Evolutionary conservation across 2,113 vertebrate genomes (phyloP).

Genomic region (Gallinago undulata): DNA sequence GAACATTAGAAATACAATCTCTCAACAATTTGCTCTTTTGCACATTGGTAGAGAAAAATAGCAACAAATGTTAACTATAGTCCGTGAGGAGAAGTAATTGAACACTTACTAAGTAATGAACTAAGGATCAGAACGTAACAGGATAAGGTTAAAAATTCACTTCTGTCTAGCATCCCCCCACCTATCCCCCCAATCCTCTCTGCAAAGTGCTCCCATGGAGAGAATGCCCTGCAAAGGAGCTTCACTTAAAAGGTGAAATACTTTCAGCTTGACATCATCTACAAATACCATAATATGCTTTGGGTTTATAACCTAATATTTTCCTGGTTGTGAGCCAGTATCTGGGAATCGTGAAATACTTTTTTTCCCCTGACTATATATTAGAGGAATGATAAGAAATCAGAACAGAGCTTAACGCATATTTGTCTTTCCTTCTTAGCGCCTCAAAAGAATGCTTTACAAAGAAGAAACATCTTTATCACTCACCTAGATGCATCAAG

Average conservation of each 20-base stretch:
- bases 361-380: constrained; percentile 67
- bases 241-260: constrained; percentile 78
- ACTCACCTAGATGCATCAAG: constrained; percentile 92
- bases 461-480: constrained; percentile 44
- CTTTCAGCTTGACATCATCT: constrained; percentile 75
- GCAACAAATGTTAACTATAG: neutral
- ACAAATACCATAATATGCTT: constrained; percentile 77
- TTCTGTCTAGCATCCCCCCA: neutral
- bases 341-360: constrained; percentile 70
- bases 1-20: constrained; percentile 33
- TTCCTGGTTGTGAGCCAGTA: constrained; percentile 73
- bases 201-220: constrained; percentile 21
- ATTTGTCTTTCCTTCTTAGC: constrained; percentile 51
- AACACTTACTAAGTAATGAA: neutral
- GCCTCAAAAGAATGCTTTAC: constrained; percentile 42
- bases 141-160: constrained; percentile 22
- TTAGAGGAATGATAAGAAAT: constrained; percentile 55
- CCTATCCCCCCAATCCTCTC: neutral
- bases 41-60: neutral
- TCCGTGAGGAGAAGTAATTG: neutral
- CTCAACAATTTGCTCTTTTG: constrained; percentile 28
- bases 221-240: constrained; percentile 64
- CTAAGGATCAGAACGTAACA: neutral
- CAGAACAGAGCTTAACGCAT: constrained; percentile 5
- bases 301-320: constrained; percentile 77